Evolutionary conservation across 2,113 vertebrate species (phyloP).

Genomic region (Pseudopodoces humilis): DNA sequence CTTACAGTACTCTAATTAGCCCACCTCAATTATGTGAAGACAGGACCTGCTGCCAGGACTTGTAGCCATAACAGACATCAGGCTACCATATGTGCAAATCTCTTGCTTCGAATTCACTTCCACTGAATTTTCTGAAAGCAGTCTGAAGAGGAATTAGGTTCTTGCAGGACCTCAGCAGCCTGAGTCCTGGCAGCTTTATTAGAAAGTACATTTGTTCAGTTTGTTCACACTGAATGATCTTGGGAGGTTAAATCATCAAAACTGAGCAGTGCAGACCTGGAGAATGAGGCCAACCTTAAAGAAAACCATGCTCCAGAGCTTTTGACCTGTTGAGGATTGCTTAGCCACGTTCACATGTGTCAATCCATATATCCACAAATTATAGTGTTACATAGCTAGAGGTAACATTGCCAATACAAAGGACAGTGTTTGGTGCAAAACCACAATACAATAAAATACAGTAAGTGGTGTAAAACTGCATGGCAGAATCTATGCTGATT

Average conservation of each 20-base stretch:
- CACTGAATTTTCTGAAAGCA: neutral
- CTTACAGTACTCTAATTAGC: neutral
- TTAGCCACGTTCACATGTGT: accelerated
- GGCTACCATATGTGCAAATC: neutral
- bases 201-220: neutral
- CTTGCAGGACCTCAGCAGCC: neutral
- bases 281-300: neutral
- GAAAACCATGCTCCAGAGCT: neutral
- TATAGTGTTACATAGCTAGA: neutral
- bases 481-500: neutral
- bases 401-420: neutral
- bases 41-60: neutral
- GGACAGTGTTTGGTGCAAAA: neutral
- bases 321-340: neutral
- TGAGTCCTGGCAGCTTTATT: neutral
- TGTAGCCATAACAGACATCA: neutral
- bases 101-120: neutral
- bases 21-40: neutral
- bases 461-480: neutral
- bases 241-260: neutral
- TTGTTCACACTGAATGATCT: neutral
- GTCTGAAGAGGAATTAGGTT: neutral
- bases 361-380: accelerated
- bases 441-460: neutral
- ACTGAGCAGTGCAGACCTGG: neutral